Percentiles rank a stretch among this genome's conserved stretches.
Evolutionary conservation across 2,888 invertebrate species (phyloP).

Genomic region (Ametastegia equiseti): DNA sequence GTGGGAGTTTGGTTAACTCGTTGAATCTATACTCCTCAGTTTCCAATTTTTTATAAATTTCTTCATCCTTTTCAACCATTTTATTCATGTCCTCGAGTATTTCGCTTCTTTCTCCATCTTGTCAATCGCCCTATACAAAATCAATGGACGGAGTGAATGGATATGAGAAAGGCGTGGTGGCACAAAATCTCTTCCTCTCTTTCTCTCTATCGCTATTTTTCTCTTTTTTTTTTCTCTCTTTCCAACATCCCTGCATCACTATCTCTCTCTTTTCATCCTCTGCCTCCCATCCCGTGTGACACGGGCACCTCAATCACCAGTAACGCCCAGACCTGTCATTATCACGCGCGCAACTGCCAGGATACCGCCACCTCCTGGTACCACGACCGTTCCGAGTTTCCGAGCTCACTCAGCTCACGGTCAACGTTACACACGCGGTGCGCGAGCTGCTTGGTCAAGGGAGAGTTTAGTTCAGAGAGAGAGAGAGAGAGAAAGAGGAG

Average conservation of each 20-base stretch:
- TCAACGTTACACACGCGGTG: conserved; percentile 42
- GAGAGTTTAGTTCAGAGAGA: conserved; percentile 48
- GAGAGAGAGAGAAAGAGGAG: neutral
- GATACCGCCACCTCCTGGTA: conserved; percentile 21
- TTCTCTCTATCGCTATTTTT: conserved; percentile 40
- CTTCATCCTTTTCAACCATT: neutral
- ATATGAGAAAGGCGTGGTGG: conserved; percentile 43
- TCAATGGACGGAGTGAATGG: conserved; percentile 25
- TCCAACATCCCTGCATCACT: conserved; percentile 12
- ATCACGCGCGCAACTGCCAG: conserved; percentile 67
- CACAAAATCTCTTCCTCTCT: neutral
- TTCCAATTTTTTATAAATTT: neutral
- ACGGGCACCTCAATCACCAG: conserved; percentile 72
- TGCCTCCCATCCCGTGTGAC: conserved; percentile 63
- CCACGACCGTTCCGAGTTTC: neutral
- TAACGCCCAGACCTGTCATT: conserved; percentile 74
- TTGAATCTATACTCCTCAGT: neutral
- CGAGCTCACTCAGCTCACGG: conserved; percentile 28
- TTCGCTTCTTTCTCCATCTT: neutral
- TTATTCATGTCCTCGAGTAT: neutral
- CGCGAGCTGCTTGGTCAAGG: conserved; percentile 37
- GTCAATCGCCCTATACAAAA: conserved; percentile 7
- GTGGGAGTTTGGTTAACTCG: conserved; percentile 32
- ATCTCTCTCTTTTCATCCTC: conserved; percentile 37
- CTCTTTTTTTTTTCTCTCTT: conserved; percentile 32